Conservation (phyloP, 2,888 invertebrate species). For the Spodoptera littoralis region DNA sequence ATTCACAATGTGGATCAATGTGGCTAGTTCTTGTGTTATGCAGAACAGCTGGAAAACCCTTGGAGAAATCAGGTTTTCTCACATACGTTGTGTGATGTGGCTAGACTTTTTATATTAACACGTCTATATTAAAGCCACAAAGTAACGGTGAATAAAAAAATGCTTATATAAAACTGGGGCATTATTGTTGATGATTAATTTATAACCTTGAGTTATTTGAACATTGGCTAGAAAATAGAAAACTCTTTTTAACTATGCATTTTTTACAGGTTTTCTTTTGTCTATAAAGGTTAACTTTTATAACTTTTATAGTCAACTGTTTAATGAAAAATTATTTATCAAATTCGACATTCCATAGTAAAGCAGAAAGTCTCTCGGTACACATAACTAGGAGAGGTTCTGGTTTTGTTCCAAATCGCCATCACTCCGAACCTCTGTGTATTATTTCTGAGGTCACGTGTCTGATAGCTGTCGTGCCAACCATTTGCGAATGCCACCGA, state of each 20-base stretch:
- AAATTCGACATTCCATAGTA: conserved; percentile 49
- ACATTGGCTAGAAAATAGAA: too few relatives aligned
- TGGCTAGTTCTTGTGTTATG: conserved; percentile 28
- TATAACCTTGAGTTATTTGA: too few relatives aligned
- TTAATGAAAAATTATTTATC: conserved; percentile 15
- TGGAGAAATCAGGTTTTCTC: conserved; percentile 38
- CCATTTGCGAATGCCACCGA: conserved; percentile 28
- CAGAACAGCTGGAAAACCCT: conserved; percentile 31
- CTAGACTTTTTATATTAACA: too few relatives aligned
- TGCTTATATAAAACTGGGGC: too few relatives aligned
- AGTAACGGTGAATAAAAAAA: too few relatives aligned
- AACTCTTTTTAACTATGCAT: too few relatives aligned
- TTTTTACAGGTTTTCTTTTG: too few relatives aligned
- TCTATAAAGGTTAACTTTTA: too few relatives aligned
- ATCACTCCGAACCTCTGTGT: conserved; percentile 47
- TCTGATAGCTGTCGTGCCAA: conserved; percentile 26
- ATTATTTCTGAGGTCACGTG: conserved; percentile 58
- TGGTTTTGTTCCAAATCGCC: conserved; percentile 66
- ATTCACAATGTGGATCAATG: conserved; percentile 25
- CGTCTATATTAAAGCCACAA: too few relatives aligned
- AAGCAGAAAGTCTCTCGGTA: conserved; percentile 44
- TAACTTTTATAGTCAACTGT: neutral
- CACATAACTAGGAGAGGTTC: conserved; percentile 63
- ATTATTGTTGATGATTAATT: neutral
- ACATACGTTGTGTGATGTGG: neutral